Evolutionary conservation across 2,797 vertebrate genomes (phyloP).

Genomic region (Yasuhikotakia modesta): DNA sequence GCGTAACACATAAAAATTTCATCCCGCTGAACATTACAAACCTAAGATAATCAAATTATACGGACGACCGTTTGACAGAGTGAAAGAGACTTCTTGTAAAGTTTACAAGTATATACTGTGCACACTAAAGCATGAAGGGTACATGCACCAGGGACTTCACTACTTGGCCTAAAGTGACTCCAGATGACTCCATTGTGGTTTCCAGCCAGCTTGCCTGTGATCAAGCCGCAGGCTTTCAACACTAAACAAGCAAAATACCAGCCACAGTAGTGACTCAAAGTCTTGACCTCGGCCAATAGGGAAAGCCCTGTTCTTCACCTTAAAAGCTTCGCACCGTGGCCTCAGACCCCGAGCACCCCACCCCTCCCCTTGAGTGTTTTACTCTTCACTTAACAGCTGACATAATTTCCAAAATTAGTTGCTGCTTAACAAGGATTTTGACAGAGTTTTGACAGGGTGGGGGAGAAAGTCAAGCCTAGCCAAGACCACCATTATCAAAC

Average conservation of each 20-base stretch:
- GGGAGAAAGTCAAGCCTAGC: constrained; percentile 84
- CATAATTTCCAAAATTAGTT: constrained; percentile 81
- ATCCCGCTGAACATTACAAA: constrained; percentile 58
- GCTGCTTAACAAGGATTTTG: constrained; percentile 76
- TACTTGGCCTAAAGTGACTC: constrained; percentile 60
- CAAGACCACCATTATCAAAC: constrained; percentile 77
- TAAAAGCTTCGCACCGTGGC: constrained; percentile 61
- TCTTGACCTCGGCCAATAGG: constrained; percentile 72
- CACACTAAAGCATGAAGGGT: constrained; percentile 51
- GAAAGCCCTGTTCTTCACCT: constrained; percentile 65
- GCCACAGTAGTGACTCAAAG: constrained; percentile 63
- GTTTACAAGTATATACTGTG: constrained; percentile 55
- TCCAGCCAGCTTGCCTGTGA: constrained; percentile 64
- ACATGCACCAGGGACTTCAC: constrained; percentile 58
- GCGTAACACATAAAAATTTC: constrained; percentile 40
- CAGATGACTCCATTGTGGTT: constrained; percentile 68
- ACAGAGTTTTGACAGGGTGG: constrained; percentile 76
- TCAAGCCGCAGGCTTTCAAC: constrained; percentile 60
- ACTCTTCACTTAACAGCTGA: constrained; percentile 80
- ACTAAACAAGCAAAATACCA: constrained; percentile 56
- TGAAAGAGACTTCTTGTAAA: constrained; percentile 54
- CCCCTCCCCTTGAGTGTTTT: constrained; percentile 53
- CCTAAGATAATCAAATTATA: constrained; percentile 63
- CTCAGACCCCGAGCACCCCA: constrained; percentile 29
- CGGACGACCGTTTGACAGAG: constrained; percentile 58